phyloP scores from a whole-genome alignment of 2,888 invertebrate species.

The Drosophila histrio region DNA sequence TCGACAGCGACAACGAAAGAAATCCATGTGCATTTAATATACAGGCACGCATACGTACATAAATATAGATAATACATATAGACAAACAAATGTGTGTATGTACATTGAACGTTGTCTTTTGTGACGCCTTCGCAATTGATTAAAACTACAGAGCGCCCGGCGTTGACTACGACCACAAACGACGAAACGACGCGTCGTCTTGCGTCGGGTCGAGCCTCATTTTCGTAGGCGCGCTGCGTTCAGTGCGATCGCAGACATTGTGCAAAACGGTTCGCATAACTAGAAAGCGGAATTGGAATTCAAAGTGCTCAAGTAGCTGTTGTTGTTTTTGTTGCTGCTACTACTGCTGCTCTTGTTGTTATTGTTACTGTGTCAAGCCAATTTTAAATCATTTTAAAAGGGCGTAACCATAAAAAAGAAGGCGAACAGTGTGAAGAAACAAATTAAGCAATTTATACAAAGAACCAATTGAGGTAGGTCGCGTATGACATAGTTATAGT shows the following conservation, averaged over 20 bases:
- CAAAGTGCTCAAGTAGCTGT: conserved; percentile 26
- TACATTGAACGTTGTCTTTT: conserved; percentile 21
- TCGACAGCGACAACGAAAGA: conserved; percentile 25
- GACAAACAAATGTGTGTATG: conserved; percentile 1
- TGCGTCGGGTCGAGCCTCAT: conserved; percentile 10
- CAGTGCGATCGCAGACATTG: conserved; percentile 79
- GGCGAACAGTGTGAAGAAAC: not conserved
- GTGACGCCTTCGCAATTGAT: conserved; percentile 68
- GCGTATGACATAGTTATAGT: not conserved
- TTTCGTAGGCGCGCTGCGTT: conserved; percentile 27
- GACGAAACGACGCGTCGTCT: conserved; percentile 1
- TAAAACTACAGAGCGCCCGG: conserved; percentile 57
- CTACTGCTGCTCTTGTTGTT: conserved; percentile 11
- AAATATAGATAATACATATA: conserved; percentile 1
- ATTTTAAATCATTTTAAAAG: conserved; percentile 42
- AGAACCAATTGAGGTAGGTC: conserved; percentile 54
- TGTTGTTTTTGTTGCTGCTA: conserved; percentile 18
- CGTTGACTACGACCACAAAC: conserved; percentile 18
- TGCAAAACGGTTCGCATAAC: conserved; percentile 57
- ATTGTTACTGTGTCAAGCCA: conserved; percentile 50
- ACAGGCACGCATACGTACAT: not conserved
- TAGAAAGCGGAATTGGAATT: conserved; percentile 23
- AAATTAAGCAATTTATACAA: conserved; percentile 5
- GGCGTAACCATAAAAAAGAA: conserved; percentile 19
- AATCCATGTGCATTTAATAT: conserved; percentile 40